Evolutionary conservation across 1,140 invertebrate genomes (phyloP).

Genomic region (Acromyrmex echinatior): DNA sequence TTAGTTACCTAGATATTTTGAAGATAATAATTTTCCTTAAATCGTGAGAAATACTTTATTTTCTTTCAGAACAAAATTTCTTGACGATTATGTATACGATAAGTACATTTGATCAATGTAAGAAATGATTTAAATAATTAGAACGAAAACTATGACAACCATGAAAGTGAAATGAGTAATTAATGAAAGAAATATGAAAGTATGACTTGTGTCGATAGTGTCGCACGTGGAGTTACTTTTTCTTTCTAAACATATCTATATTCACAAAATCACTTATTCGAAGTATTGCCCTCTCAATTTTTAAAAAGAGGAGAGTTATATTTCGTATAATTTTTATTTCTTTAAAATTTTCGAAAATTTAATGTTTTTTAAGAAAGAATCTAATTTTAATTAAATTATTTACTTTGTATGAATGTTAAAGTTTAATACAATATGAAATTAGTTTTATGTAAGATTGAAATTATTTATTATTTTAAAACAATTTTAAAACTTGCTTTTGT

Average conservation of each 20-base stretch:
- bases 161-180: constrained; percentile 9
- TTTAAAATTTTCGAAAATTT: constrained; percentile 5
- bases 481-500: neutral
- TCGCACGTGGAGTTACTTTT: neutral
- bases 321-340: neutral
- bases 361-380: neutral
- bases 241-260: neutral
- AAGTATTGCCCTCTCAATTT: neutral
- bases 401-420: neutral
- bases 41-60: too few species aligned
- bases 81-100: too few species aligned
- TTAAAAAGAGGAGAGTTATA: neutral
- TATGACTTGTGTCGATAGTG: neutral
- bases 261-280: neutral
- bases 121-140: constrained; percentile 4
- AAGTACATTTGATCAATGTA: neutral
- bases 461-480: constrained; percentile 9
- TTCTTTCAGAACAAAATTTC: too few species aligned
- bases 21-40: too few species aligned
- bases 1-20: too few species aligned
- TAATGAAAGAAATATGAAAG: neutral
- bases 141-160: neutral
- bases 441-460: constrained; percentile 1
- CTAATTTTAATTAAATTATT: constrained; percentile 7
- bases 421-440: neutral